phyloP scores from a whole-genome alignment of 2,797 vertebrate species.

The Picus viridis region DNA sequence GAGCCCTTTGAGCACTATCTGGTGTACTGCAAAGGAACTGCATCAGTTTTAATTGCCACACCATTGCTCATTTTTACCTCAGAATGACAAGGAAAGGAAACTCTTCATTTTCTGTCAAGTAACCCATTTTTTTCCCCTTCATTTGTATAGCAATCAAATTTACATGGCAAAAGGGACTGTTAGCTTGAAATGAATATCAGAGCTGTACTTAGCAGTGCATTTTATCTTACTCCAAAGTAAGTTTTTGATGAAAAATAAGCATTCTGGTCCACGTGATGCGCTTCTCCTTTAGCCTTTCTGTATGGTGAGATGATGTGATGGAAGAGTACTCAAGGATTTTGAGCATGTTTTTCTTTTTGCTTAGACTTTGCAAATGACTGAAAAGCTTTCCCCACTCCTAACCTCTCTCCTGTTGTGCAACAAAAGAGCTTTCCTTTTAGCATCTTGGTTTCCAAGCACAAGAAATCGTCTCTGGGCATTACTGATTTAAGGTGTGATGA shows the following conservation, averaged over 20 bases:
- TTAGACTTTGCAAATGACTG: conserved; percentile 72
- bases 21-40: conserved; percentile 58
- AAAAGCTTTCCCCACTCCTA: conserved; percentile 71
- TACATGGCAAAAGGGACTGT: neutral
- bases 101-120: neutral
- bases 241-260: conserved; percentile 19
- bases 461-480: conserved; percentile 53
- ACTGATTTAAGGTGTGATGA: conserved; percentile 69
- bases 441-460: conserved; percentile 54
- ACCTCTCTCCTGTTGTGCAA: conserved; percentile 62
- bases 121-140: neutral
- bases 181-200: neutral
- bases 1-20: conserved; percentile 63
- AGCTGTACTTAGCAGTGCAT: neutral
- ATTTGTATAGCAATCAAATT: neutral
- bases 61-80: neutral
- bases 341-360: conserved; percentile 68
- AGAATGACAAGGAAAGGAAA: neutral
- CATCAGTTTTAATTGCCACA: neutral
- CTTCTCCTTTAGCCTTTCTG: neutral
- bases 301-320: conserved; percentile 4
- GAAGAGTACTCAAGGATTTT: conserved; percentile 51
- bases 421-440: conserved; percentile 63
- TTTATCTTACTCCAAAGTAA: conserved; percentile 19
- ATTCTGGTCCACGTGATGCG: conserved; percentile 22